Percentiles rank a stretch among this genome's conserved stretches.
These are phyloP conservation scores for Pelobates fuscus DNA, from an alignment of 2,113 vertebrate species.

Conservation along the genomic window DNA sequence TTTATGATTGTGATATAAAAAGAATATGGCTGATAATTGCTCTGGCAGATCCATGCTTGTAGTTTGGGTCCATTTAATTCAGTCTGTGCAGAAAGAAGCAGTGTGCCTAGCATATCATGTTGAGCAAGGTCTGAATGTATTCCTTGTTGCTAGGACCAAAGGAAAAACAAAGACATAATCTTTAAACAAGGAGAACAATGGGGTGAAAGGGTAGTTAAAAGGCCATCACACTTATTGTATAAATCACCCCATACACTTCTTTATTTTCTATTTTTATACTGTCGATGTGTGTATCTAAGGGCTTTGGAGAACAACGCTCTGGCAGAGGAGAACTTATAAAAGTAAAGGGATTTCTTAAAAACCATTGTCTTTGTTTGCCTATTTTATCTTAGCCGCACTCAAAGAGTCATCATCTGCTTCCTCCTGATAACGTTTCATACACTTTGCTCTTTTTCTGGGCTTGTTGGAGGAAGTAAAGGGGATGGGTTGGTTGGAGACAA, in stretches of 20 bases:
- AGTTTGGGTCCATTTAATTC: too few relatives aligned
- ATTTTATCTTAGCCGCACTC: not conserved
- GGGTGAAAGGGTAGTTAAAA: too few relatives aligned
- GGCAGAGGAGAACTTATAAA: not conserved
- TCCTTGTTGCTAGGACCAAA: not conserved
- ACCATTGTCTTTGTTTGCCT: not conserved
- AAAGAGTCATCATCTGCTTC: slow-evolving; percentile 38
- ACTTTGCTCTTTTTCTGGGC: not conserved
- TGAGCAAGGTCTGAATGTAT: slow-evolving; percentile 1
- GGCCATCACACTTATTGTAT: not conserved
- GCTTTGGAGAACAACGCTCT: not conserved
- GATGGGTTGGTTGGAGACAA: not conserved
- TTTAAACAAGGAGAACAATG: too few relatives aligned
- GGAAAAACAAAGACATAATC: slow-evolving; percentile 6
- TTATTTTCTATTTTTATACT: not conserved
- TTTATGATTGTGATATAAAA: too few relatives aligned
- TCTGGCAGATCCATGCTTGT: too few relatives aligned
- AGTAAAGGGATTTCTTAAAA: too few relatives aligned
- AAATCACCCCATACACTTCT: not conserved
- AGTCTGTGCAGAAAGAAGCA: too few relatives aligned
- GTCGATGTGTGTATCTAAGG: not conserved
- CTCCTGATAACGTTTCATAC: slow-evolving; percentile 33
- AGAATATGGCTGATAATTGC: too few relatives aligned
- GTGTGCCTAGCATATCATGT: not conserved
- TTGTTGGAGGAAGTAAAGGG: not conserved